phyloP scores from a whole-genome alignment of 1,140 invertebrate species.

The Mya arenaria region DNA sequence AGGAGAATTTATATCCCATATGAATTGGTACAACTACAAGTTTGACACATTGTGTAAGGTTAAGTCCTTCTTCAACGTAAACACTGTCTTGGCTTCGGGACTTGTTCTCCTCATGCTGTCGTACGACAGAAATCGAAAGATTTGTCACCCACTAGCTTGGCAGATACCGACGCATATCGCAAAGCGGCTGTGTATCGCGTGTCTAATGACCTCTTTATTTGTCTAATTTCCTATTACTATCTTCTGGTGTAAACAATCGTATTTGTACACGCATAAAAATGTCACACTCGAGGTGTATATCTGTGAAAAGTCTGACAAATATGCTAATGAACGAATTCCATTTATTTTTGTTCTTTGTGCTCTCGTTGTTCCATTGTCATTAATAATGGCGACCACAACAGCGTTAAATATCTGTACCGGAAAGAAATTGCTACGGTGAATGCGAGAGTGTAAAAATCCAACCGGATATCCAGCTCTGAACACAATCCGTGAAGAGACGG shows the following conservation, averaged over 20 bases:
- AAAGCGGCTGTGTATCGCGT: not conserved
- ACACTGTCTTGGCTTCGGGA: constrained; percentile 59
- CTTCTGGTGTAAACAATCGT: constrained; percentile 15
- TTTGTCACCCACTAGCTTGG: constrained; percentile 53
- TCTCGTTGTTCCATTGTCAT: not conserved
- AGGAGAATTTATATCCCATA: constrained; percentile 64
- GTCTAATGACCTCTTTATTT: not conserved
- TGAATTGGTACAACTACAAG: constrained; percentile 64
- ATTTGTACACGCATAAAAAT: not conserved
- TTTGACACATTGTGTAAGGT: constrained; percentile 54
- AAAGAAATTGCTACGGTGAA: constrained; percentile 3
- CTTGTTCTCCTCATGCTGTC: constrained; percentile 57
- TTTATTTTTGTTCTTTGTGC: not conserved
- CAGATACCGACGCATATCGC: constrained; percentile 44
- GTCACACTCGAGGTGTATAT: not conserved
- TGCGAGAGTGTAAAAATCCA: not conserved
- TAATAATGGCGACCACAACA: constrained; percentile 1
- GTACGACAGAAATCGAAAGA: constrained; percentile 59
- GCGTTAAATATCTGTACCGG: constrained; percentile 32
- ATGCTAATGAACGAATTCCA: not conserved
- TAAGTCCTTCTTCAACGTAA: constrained; percentile 53
- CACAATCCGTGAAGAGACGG: not conserved
- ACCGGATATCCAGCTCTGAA: not conserved
- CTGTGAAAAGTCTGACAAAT: constrained; percentile 12
- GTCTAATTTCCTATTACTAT: not conserved